Conservation (phyloP, 2,113 vertebrate species). For the Hydrochoerus hydrochaeris region DNA sequence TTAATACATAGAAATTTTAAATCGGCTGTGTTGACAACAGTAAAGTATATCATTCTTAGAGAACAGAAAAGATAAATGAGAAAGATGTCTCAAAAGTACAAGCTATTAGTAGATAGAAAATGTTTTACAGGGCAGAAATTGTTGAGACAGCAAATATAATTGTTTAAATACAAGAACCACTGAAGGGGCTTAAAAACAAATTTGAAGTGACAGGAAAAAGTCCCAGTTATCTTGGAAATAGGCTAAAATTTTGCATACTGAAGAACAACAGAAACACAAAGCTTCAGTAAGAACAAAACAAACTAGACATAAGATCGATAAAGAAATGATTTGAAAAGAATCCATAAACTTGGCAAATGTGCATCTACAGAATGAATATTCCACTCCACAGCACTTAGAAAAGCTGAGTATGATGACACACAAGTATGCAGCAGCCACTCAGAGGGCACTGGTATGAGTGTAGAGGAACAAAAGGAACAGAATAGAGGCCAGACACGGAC, state of each 20-base stretch:
- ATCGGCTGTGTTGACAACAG: background rate
- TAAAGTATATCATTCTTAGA: background rate
- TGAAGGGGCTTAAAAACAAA: background rate
- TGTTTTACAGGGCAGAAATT: background rate
- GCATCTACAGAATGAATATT: background rate
- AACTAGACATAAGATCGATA: background rate
- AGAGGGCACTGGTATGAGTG: background rate
- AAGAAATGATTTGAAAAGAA: background rate
- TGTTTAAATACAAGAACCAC: background rate
- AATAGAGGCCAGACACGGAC: background rate
- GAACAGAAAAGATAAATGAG: background rate
- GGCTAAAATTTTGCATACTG: background rate
- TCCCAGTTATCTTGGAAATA: background rate
- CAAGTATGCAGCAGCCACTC: no score
- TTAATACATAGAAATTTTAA: background rate
- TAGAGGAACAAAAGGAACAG: background rate
- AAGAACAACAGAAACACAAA: background rate
- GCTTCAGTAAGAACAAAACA: background rate
- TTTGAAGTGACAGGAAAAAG: background rate
- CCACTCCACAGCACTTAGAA: background rate
- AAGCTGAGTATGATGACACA: background rate
- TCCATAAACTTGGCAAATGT: background rate
- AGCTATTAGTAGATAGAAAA: background rate
- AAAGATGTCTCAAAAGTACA: background rate
- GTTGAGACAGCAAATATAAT: background rate